Conservation (phyloP, 1,140 invertebrate species). For the Bicyclus anynana region DNA sequence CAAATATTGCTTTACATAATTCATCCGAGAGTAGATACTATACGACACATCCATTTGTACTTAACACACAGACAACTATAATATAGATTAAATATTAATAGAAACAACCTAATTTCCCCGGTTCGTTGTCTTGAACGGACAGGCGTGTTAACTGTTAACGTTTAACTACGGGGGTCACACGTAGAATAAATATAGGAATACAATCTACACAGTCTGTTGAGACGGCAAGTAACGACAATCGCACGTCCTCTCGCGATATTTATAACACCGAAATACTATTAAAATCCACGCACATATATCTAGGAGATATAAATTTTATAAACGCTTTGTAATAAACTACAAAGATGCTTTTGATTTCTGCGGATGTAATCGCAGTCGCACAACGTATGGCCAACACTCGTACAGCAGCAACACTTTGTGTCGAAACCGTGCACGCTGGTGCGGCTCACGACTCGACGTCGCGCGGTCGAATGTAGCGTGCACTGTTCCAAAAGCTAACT, state of each 20-base stretch:
- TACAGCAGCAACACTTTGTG: slow-evolving; percentile 13
- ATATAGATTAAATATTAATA: slow-evolving; percentile 51
- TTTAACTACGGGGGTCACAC: slow-evolving; percentile 43
- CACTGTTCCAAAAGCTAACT: slow-evolving; percentile 19
- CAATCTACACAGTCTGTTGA: slow-evolving; percentile 59
- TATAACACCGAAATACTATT: slow-evolving; percentile 18
- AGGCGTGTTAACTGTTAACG: slow-evolving; percentile 38
- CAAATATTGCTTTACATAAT: slow-evolving; percentile 66
- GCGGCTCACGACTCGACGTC: background rate
- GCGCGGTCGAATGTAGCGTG: slow-evolving; percentile 11
- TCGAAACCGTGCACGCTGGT: slow-evolving; percentile 19
- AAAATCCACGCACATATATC: slow-evolving; percentile 21
- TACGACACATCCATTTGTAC: slow-evolving; percentile 67
- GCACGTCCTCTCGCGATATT: slow-evolving; percentile 10
- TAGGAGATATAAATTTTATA: slow-evolving; percentile 13
- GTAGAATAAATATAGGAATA: slow-evolving; percentile 57
- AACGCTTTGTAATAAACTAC: slow-evolving; percentile 10
- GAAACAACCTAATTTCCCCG: slow-evolving; percentile 70
- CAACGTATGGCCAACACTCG: background rate
- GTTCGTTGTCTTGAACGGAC: slow-evolving; percentile 70
- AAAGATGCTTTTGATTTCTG: slow-evolving; percentile 9
- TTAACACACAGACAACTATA: slow-evolving; percentile 57
- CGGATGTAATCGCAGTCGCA: background rate
- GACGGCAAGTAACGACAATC: slow-evolving; percentile 41
- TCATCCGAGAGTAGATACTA: slow-evolving; percentile 48